Base-by-base conservation (phyloP, 2,888 invertebrate genomes). In the Tanytarsus gracilentus region DNA sequence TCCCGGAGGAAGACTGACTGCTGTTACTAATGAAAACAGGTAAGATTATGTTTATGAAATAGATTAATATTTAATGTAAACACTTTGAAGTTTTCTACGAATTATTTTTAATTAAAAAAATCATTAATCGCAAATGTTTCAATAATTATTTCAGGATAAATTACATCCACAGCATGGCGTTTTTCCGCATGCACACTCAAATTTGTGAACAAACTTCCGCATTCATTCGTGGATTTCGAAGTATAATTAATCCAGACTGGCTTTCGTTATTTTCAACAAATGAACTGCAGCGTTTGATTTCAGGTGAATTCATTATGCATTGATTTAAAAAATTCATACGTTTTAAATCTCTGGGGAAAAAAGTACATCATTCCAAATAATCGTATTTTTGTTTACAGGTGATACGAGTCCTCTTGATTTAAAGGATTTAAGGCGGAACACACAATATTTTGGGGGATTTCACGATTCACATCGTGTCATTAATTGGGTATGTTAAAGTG, bases 371-470 rank as follows among this genome's bases (percentile, higher is more conserved):
- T n/a, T n/a, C n/a, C n/a, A n/a, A n/a, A n/a, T n/a, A n/a, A n/a
- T n/a, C n/a, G n/a, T n/a, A 61, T n/a, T n/a, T n/a, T 78, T 98
- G 21, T 95, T 98, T 67, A 95, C 96, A 63, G 98, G 98, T 6
- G 97, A 97, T 74, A 95, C 93, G 69, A 86, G 86, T 30, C 95
- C 95, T 0, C 76, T 98, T 40, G 96, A 98, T 77, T 75, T 97
- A 65, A 81, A 83, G 65, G 92, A 93, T 75, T 74, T 93, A 63
- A 79, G 94, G 2, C 85, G 83, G 59, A 89, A 99, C 76, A 97
- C 97, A 8, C 96, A 97, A 74, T 99, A 99, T 77, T 99, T 97
- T 76, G 99, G 99, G 5, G 99, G 99, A 4, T 99, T 99, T 76
- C 99, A 99, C 74, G 93, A 92, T 78, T 93, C 92, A 62, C 98